Percentiles rank a stretch among this genome's conserved stretches.
Conservation (phyloP, 2,888 invertebrate species). For the Euzetes globulus region DNA sequence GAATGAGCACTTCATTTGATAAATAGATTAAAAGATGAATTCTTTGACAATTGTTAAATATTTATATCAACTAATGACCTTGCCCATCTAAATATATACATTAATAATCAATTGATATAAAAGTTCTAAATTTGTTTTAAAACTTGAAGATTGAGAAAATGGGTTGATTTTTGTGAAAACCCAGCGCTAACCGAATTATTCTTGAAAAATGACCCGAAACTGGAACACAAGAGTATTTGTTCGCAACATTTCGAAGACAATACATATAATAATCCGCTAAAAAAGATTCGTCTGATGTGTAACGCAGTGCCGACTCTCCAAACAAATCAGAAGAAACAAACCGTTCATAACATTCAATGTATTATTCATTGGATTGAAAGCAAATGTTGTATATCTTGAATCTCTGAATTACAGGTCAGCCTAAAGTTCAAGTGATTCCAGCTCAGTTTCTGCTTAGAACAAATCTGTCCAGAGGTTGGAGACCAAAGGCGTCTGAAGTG, state of each 20-base stretch:
- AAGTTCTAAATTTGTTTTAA: no score
- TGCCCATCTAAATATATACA: no score
- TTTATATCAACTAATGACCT: no score
- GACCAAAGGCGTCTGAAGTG: neutral
- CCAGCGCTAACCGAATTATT: neutral
- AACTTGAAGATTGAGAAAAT: neutral
- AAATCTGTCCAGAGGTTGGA: neutral
- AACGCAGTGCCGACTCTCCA: slow-evolving; percentile 9
- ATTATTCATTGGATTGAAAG: neutral
- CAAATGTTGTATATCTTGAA: no score
- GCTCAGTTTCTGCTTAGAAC: slow-evolving; percentile 8
- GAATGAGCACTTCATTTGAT: no score
- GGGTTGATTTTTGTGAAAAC: slow-evolving; percentile 23
- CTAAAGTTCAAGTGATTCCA: neutral
- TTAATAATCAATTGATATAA: no score
- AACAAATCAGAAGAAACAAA: neutral
- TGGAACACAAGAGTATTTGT: slow-evolving; percentile 17
- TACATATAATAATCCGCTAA: slow-evolving; percentile 12
- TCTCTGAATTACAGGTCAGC: neutral
- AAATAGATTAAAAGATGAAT: no score
- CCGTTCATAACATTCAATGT: neutral
- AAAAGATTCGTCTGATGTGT: slow-evolving; percentile 6
- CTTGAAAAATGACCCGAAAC: neutral
- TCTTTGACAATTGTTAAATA: no score
- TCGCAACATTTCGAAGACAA: slow-evolving; percentile 19